Evolutionary conservation across 2,113 vertebrate genomes (phyloP).

Genomic region (Phocoena sinus): DNA sequence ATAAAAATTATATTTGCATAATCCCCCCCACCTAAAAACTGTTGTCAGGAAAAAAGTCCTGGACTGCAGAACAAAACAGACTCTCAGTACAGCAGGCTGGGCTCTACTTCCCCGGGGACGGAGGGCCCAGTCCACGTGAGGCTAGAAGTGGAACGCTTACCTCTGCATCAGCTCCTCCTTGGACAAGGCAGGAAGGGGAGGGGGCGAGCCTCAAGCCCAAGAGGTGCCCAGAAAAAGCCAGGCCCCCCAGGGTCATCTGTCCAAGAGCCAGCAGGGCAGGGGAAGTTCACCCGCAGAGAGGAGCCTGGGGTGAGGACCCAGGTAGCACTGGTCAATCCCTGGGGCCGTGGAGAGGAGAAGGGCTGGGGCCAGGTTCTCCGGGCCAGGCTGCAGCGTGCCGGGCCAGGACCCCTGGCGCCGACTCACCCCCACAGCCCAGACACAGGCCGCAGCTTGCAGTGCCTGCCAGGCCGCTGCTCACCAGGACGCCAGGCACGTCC

Average conservation of each 20-base stretch:
- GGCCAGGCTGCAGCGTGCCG: background rate
- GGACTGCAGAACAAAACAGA: background rate
- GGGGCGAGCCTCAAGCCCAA: background rate
- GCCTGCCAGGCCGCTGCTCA: background rate
- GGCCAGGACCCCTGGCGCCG: background rate
- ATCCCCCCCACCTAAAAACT: background rate
- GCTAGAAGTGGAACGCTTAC: background rate
- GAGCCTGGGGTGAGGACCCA: background rate
- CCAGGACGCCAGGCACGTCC: conserved; percentile 6
- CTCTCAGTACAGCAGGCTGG: background rate
- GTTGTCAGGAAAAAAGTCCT: background rate
- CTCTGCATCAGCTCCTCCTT: background rate
- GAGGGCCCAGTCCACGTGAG: background rate
- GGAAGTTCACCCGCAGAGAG: background rate
- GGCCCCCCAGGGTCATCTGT: background rate
- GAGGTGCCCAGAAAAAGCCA: background rate
- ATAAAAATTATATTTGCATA: background rate
- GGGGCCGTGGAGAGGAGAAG: background rate
- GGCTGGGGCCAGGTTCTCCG: background rate
- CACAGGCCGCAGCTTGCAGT: background rate
- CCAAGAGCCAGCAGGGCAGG: background rate
- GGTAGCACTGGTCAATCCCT: background rate
- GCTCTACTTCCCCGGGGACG: background rate
- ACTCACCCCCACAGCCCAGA: conserved; percentile 28
- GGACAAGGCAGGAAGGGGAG: background rate